Evolutionary conservation across 2,888 invertebrate species (phyloP), one percentile per base, ranked within the genome.

Genomic region (Bombylius major): DNA sequence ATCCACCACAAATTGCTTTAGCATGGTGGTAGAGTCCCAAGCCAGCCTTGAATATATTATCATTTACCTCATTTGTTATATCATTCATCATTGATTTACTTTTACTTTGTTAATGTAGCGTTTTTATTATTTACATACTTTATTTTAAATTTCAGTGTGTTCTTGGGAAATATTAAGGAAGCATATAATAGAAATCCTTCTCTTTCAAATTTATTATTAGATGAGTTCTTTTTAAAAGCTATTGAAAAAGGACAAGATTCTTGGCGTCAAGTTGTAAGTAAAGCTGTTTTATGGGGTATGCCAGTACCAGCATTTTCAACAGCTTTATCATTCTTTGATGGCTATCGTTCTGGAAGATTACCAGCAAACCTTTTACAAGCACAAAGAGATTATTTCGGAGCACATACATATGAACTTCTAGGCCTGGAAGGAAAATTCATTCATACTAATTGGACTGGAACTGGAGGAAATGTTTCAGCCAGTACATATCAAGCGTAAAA

Each of bases 371-470:
- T 99, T 57, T 78, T 98, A 57, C 98, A 98, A 80, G 95, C 98
- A 0, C 97, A 97, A 72, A 79, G 99, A 45, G 99, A 99, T 73
- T 99, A 95, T 72, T 99, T 99, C 69, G 99, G 99, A 3, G 98
- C 99, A 0, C 99, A 99, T 73, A 99, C 98, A 0, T 99, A 99
- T 69, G 97, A 99, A 76, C 73, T 96, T 55, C 74, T 93, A 55
- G 80, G 79, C 5, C 77, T 87, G 60, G 96, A 96, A 49, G 97
- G 96, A 5, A 82, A 81, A 64, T 97, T 87, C 70, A 82, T 92
- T 5, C 99, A 99, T 75, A 98, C 98, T 60, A 98, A 99, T 77
- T 99, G 99, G 99, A 99, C 98, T 11, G 99, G 99, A 13, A 91
- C 90, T 65, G 99, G 99, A 39, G 96, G 96, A 59, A 89, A 91